Conservation (phyloP, 2,888 invertebrate genomes). For the Ennomos quercinarius region DNA sequence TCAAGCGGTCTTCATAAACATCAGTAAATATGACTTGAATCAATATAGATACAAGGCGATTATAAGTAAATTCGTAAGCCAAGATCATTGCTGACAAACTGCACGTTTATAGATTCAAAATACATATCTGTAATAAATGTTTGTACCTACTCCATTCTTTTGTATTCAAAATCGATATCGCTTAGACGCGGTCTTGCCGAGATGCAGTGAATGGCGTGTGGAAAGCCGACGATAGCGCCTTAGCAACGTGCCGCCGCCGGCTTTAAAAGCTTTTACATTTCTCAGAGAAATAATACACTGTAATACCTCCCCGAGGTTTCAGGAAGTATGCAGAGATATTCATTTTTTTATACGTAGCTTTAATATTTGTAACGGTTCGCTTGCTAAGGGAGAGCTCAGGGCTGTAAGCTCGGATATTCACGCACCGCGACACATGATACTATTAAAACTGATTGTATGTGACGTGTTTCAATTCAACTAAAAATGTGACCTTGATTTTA, state of each 20-base stretch:
- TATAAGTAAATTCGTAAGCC: no score
- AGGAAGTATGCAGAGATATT: conserved; percentile 79
- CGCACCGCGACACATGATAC: conserved; percentile 65
- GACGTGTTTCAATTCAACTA: conserved; percentile 15
- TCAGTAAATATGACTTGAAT: no score
- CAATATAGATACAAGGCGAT: no score
- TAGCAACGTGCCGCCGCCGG: conserved; percentile 72
- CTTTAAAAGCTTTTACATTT: conserved; percentile 83
- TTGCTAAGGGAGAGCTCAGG: conserved; percentile 61
- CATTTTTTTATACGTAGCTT: conserved; percentile 74
- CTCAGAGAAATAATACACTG: conserved; percentile 78
- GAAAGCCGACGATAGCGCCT: conserved; percentile 70
- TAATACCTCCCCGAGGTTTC: conserved; percentile 65
- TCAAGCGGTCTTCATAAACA: no score
- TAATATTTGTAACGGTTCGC: conserved; percentile 70
- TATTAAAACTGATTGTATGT: conserved; percentile 52
- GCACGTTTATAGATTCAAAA: not conserved
- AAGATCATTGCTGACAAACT: not conserved
- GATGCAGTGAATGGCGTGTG: conserved; percentile 56
- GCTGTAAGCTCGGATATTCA: conserved; percentile 73
- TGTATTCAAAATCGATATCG: conserved; percentile 71
- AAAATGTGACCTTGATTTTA: conserved; percentile 5
- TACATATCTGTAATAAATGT: conserved; percentile 6
- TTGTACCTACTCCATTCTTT: conserved; percentile 25
- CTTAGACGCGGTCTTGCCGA: conserved; percentile 58